Conservation (phyloP, 2,113 vertebrate species). For the Procapra przewalskii region DNA sequence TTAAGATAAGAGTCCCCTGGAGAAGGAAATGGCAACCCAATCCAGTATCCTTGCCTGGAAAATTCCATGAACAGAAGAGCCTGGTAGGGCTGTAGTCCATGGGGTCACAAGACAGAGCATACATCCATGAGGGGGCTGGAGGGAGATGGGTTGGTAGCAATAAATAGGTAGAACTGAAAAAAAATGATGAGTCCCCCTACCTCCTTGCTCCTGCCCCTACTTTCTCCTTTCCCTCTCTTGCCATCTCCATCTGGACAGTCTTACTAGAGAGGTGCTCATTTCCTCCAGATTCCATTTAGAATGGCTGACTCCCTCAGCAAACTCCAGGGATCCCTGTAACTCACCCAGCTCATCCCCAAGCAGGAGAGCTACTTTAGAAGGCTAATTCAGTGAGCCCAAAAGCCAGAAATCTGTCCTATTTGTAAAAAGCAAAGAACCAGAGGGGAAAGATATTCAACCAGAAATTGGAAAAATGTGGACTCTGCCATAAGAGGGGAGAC, state of each 20-base stretch:
- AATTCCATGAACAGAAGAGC: background rate
- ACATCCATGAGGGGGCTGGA: background rate
- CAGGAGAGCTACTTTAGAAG: background rate
- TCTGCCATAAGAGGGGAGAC: background rate
- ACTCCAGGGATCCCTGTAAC: background rate
- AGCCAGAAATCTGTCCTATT: background rate
- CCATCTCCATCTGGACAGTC: background rate
- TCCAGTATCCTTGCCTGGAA: background rate
- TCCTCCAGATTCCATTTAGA: background rate
- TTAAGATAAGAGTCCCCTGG: background rate
- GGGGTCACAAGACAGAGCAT: background rate
- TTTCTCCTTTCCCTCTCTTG: background rate
- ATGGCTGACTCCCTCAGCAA: background rate
- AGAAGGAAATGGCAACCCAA: background rate
- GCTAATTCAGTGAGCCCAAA: background rate
- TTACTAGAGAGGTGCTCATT: background rate
- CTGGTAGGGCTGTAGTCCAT: background rate
- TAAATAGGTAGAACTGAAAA: background rate
- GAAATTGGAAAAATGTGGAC: background rate
- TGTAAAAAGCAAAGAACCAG: background rate
- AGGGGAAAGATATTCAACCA: background rate
- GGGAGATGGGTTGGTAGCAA: background rate
- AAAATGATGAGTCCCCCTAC: background rate
- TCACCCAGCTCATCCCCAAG: background rate
- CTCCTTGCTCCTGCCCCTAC: too few species aligned